Base-by-base conservation (phyloP, 2,888 invertebrate genomes). In the Ommatoiulus sabulosus region DNA sequence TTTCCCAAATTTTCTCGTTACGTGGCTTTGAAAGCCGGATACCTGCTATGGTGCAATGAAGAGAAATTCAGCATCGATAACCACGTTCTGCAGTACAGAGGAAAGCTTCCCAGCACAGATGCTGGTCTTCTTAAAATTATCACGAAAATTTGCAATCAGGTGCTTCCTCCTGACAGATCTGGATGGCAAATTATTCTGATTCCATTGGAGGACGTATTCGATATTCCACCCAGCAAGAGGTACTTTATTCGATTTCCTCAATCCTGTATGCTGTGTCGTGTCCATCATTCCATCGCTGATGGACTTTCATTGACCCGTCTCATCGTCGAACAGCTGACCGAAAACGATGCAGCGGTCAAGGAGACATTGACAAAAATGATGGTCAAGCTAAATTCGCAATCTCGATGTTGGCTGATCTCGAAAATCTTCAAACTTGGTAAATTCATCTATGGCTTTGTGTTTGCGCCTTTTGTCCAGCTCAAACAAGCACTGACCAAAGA, bases 271-370 rank as follows among this genome's bases (percentile, higher is more conserved):
- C 44, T 88, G 43, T 43, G 35, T 15, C 88, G 88, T 7, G 20
- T 88, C 15, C 88, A 88, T 48, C 88, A 88, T 24, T 10, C 88
- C 24, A 88, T 88, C 8, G 80, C 88, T 12, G 88, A 88, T 84
- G 88, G 88, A 8, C 20, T 88, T 10, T 7, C 88, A 8, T 44
- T 88, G 44, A 57, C 46, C 8, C 35, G 88, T 15, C 88, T 88
- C 24, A 84, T 88, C 10, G 17, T 63, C 24, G 88, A 88, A 44
- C 57, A 88, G 44, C 80, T 88, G 20, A 20, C 88, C 0, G 88
- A 88, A n/a, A 84, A 44, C 84, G 84, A 43, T 10, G 87, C 15
- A 5, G 20, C n/a, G n/a, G 1, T 7, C 6, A 57, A 57, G n/a
- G 57, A 57, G 4, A 46, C 24, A 12, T 3, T 10, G n/a, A 87